These are phyloP conservation scores for Cheirogaleus major DNA, from an alignment of 2,797 vertebrate species.

Conservation along the genomic window DNA sequence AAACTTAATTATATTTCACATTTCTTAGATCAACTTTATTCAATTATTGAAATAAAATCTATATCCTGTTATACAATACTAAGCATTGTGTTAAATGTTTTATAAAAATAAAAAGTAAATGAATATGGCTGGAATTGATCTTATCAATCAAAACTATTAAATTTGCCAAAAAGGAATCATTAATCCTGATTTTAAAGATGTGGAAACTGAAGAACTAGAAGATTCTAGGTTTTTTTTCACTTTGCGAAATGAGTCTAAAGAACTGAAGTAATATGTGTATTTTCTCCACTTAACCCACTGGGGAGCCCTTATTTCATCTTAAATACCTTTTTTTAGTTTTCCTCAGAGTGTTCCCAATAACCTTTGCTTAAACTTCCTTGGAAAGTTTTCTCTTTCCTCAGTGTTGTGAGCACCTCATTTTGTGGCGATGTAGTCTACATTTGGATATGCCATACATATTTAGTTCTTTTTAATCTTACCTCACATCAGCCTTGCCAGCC, in stretches of 20 bases:
- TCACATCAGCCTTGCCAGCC: slow-evolving; percentile 80
- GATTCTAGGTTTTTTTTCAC: background rate
- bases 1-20: background rate
- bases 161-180: background rate
- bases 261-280: background rate
- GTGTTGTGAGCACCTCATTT: slow-evolving; percentile 33
- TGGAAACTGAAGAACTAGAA: background rate
- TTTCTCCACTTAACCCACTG: background rate
- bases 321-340: background rate
- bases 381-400: slow-evolving; percentile 54
- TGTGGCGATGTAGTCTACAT: background rate
- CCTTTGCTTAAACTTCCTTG: slow-evolving; percentile 46
- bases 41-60: background rate
- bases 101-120: slow-evolving; percentile 26
- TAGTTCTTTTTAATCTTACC: slow-evolving; percentile 71
- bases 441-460: slow-evolving; percentile 72
- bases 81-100: background rate
- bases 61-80: background rate
- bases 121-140: background rate
- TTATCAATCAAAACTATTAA: background rate
- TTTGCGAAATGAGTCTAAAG: slow-evolving; percentile 1
- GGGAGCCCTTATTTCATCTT: background rate
- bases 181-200: background rate
- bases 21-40: background rate
- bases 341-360: slow-evolving; percentile 31